Evolutionary conservation across 1,140 invertebrate species (phyloP), one percentile per base, ranked within the genome.

Genomic region (Aricia agestis): DNA sequence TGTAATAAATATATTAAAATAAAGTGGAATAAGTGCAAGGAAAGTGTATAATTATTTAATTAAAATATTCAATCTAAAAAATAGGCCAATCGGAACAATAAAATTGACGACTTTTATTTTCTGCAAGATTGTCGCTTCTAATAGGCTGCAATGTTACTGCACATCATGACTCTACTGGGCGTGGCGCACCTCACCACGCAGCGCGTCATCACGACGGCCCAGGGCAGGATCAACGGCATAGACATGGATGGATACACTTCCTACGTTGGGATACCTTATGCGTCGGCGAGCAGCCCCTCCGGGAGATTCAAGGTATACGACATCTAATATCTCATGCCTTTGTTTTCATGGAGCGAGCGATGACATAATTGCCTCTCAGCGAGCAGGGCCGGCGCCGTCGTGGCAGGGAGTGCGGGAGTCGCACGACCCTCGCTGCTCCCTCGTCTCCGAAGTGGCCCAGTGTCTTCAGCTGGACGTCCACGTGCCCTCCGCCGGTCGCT

Each of bases 381-480:
- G 71, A 69, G 83, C 82, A 0, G 80, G 82, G 0, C 17, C 86
- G n/a, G 84, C 89, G 13, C 89, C 87, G 1, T 68, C 69, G 3
- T 91, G 87, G 89, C 45, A 68, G 6, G 78, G 78, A 11, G 73
- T 85, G 0, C 75, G 86, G 11, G 82, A 88, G 68, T 74, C 85
- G 0, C 72, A 68, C n/a, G 74, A 79, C 5, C 15, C 74, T 11
- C 67, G 74, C 18, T 90, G 87, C 65, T 76, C 80, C 0, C 5
- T 68, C 4, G 70, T 45, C 10, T 83, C 85, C 0, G 69, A 71
- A 6, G 75, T 71, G 1, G 82, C 86, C 19, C 81, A 87, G 18
- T 92, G 90, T 66, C 73, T 92, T 5, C 77, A 81, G 45, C 74
- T 92, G 25, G 87, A 89, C 69, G 82, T 91, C 0, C 78, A 91